Evolutionary conservation across 1,140 invertebrate species (phyloP), one percentile per base, ranked within the genome.

Genomic region (Palaemon carinicauda): DNA sequence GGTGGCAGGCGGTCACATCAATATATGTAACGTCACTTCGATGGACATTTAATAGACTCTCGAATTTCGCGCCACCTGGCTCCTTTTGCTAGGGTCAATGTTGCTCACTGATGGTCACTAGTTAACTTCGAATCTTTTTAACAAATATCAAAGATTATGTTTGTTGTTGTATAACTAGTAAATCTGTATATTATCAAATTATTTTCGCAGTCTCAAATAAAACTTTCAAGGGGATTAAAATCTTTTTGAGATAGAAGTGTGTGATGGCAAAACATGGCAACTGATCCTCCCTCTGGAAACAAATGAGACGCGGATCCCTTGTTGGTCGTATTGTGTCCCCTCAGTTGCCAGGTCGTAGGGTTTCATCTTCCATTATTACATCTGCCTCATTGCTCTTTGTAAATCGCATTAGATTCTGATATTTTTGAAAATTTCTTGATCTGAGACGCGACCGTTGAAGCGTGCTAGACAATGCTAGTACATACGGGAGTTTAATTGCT

Each of bases 1-100:
- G 51, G 75, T 19, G 75, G 75, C 33, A 79, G 17, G 75, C 31
- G 56, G 71, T 79, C 74, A 54, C 82, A 52, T 65, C 82, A 71
- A 71, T 80, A 79, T 80, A 86, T 52, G 71, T 80, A 80, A 80
- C 75, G 83, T 86, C 83, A 86, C 78, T 80, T 86, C 74, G 83
- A 80, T 86, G 83, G 83, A 80, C 83, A 73, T 80, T 86, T 86
- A 86, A 86, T 86, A 86, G 83, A 86, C 83, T 79, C 83, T 86
- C 83, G 65, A 80, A 80, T 86, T 74, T 54, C 83, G 9, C 77
- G 53, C 83, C 83, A 86, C 77, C 83, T 86, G 83, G 83, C 69
- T 33, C 80, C 51, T 69, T 74, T 17, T 74, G 51, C 65, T 50
- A 41, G 50, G 51, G 9, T 17, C 69, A 14, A 33, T 86, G 75